These are phyloP conservation scores for Pterois miles DNA, from an alignment of 2,797 vertebrate species.

Conservation along the genomic window DNA sequence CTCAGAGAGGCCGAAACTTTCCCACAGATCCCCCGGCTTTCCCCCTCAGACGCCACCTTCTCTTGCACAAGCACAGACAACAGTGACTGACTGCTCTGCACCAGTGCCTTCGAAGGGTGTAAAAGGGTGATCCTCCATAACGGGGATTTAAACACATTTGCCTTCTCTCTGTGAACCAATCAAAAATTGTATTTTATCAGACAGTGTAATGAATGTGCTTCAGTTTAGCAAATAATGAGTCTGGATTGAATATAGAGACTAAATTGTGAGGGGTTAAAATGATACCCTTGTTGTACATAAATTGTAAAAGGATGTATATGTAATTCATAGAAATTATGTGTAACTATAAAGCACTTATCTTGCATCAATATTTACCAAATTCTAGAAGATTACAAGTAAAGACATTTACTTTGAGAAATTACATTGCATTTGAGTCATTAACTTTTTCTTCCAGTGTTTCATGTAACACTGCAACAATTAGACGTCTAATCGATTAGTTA, in stretches of 20 bases:
- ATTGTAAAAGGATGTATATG: slow-evolving; percentile 27
- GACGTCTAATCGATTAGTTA: too few species aligned
- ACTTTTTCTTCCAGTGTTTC: slow-evolving; percentile 2
- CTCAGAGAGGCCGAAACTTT: slow-evolving; percentile 15
- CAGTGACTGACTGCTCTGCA: slow-evolving; percentile 42
- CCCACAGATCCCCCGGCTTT: background rate
- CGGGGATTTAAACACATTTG: slow-evolving; percentile 45
- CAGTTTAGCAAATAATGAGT: slow-evolving; percentile 17
- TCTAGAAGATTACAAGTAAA: slow-evolving; percentile 26
- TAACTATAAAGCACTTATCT: slow-evolving; percentile 19
- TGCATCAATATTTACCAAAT: slow-evolving; percentile 26
- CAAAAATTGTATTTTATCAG: slow-evolving; percentile 33
- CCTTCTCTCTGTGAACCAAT: slow-evolving; percentile 60
- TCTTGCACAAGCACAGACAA: slow-evolving; percentile 42
- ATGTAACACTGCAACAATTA: too few species aligned
- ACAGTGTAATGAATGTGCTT: slow-evolving; percentile 62
- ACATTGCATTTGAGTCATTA: slow-evolving; percentile 11
- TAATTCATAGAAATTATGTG: slow-evolving; percentile 24
- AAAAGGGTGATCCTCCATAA: slow-evolving; percentile 9
- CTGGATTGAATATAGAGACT: slow-evolving; percentile 17
- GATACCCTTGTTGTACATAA: slow-evolving; percentile 20
- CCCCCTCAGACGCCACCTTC: slow-evolving; percentile 8
- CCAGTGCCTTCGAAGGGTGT: slow-evolving; percentile 68
- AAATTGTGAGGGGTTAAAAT: slow-evolving; percentile 19
- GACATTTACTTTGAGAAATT: slow-evolving; percentile 26